These are phyloP conservation scores for Poeciliopsis turneri DNA, from an alignment of 2,797 vertebrate species.

Conservation along the genomic window DNA sequence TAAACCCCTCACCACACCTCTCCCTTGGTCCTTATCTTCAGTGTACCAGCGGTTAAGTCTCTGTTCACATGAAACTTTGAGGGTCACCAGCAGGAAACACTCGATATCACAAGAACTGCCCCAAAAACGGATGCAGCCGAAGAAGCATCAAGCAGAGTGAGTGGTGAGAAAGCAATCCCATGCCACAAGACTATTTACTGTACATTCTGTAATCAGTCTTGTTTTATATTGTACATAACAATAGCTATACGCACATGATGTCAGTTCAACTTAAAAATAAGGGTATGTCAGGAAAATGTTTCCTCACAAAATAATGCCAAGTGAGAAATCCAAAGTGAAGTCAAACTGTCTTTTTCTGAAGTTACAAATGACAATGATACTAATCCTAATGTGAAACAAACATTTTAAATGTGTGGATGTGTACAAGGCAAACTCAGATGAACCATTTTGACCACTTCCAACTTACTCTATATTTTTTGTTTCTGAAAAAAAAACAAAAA, in stretches of 20 bases:
- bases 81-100: slow-evolving; percentile 64
- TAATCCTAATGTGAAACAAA: slow-evolving; percentile 10
- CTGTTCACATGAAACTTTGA: slow-evolving; percentile 64
- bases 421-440: not conserved
- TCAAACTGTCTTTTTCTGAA: slow-evolving; percentile 39
- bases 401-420: not conserved
- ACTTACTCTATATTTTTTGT: slow-evolving; percentile 26
- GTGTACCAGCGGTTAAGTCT: slow-evolving; percentile 66
- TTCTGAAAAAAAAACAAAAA: too few species aligned
- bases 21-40: slow-evolving; percentile 70
- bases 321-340: slow-evolving; percentile 54
- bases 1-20: not conserved
- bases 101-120: slow-evolving; percentile 51
- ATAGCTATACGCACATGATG: slow-evolving; percentile 82
- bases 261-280: slow-evolving; percentile 73
- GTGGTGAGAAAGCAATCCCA: slow-evolving; percentile 69
- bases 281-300: slow-evolving; percentile 48
- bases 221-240: slow-evolving; percentile 87
- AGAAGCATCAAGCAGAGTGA: slow-evolving; percentile 54
- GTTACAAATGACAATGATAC: not conserved
- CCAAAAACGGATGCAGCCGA: slow-evolving; percentile 44
- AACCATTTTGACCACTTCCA: not conserved
- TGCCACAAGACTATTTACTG: slow-evolving; percentile 77
- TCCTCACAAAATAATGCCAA: slow-evolving; percentile 39
- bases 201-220: slow-evolving; percentile 82